Evolutionary conservation across 2,797 vertebrate species (phyloP).

Genomic region (Arctocebus calabarensis): DNA sequence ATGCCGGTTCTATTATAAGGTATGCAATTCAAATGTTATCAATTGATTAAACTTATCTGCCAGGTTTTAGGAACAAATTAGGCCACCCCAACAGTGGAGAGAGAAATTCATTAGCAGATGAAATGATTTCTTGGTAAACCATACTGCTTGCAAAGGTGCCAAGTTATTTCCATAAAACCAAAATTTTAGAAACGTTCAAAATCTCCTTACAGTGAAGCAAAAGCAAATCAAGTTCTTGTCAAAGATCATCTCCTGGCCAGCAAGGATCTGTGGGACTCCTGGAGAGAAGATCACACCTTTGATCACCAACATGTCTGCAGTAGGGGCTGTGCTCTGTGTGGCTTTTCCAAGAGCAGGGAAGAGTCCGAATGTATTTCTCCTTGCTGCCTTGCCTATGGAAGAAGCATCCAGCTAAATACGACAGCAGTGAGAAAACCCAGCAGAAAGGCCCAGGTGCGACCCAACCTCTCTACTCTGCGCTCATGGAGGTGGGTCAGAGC

Average conservation of each 20-base stretch:
- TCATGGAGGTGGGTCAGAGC: rapidly evolving
- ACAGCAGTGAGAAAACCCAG: not conserved
- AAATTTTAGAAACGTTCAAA: not conserved
- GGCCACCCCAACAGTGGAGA: not conserved
- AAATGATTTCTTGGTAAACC: rapidly evolving
- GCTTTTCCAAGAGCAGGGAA: not conserved
- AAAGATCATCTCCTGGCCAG: not conserved
- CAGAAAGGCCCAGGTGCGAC: not conserved
- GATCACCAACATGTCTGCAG: rapidly evolving
- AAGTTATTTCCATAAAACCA: not conserved
- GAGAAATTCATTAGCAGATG: not conserved
- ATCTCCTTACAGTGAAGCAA: not conserved
- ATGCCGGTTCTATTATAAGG: constrained; percentile 61
- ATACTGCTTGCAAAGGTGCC: not conserved
- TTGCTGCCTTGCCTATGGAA: not conserved
- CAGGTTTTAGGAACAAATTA: constrained; percentile 55
- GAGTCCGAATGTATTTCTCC: not conserved
- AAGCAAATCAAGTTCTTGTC: not conserved
- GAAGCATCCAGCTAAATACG: rapidly evolving
- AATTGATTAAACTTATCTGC: constrained; percentile 77
- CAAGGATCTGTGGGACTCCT: rapidly evolving
- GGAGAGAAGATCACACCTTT: rapidly evolving
- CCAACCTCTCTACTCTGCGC: rapidly evolving
- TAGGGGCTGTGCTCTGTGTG: rapidly evolving
- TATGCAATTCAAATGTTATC: constrained; percentile 77